phyloP scores from a whole-genome alignment of 2,888 invertebrate species.

The Scaptomyza tumidula region DNA sequence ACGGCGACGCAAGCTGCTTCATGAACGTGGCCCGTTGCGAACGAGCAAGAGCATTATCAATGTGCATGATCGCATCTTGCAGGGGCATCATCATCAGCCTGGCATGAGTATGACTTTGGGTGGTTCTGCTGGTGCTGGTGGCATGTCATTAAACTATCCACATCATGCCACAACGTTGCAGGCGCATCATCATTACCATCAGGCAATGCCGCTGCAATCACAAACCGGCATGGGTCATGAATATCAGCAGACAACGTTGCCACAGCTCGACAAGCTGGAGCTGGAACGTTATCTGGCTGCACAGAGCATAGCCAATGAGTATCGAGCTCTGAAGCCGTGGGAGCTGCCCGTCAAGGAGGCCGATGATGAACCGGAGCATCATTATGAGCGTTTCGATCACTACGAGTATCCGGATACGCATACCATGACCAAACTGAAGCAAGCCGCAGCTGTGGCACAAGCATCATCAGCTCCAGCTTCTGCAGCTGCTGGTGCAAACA shows the following conservation, averaged over 20 bases:
- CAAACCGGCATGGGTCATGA: constrained; percentile 51
- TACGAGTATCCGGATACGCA: constrained; percentile 85
- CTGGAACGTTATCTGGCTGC: constrained; percentile 84
- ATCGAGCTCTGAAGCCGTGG: constrained; percentile 84
- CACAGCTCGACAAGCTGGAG: constrained; percentile 84
- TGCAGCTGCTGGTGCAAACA: constrained; percentile 35
- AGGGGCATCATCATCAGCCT: constrained; percentile 81
- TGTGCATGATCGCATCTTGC: constrained; percentile 84
- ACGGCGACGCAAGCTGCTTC: constrained; percentile 82
- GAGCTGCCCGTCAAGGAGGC: constrained; percentile 84
- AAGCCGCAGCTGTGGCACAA: constrained; percentile 53
- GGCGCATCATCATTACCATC: constrained; percentile 79
- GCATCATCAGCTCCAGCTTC: constrained; percentile 4
- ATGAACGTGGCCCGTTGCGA: constrained; percentile 81
- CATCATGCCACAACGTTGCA: constrained; percentile 79
- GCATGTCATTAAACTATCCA: constrained; percentile 74
- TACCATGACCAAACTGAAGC: constrained; percentile 82
- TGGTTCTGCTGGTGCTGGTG: constrained; percentile 41
- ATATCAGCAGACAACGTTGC: constrained; percentile 79
- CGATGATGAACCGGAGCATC: constrained; percentile 84
- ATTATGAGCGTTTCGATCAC: constrained; percentile 85
- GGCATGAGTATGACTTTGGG: constrained; percentile 71
- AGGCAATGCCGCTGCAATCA: constrained; percentile 72
- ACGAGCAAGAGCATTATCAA: constrained; percentile 84
- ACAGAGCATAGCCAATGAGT: constrained; percentile 84